A percentile compares a stretch with the other conserved stretches of the same genome.
Conservation (phyloP, 92 coral and sea anemone species). For the Chrysogorgia sp. region DNA sequence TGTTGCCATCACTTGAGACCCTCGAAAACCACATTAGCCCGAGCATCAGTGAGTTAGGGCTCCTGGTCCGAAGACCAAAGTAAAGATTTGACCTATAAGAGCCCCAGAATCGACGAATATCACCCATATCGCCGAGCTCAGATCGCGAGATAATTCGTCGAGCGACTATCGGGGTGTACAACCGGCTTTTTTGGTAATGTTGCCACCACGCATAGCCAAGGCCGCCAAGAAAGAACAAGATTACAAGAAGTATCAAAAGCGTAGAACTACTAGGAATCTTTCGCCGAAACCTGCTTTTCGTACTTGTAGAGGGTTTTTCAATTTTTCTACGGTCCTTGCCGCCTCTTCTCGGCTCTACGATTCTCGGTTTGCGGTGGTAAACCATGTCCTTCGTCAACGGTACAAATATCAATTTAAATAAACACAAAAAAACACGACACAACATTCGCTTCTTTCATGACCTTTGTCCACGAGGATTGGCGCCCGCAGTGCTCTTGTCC, state of each 20-base stretch:
- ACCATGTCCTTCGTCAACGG: conserved; percentile 7
- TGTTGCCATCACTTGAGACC: conserved; percentile 77
- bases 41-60: conserved; percentile 84
- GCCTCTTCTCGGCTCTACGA: neutral
- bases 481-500: too few relatives aligned
- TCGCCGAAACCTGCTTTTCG: conserved; percentile 33
- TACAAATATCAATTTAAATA: neutral
- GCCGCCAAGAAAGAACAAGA: neutral
- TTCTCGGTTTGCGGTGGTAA: conserved; percentile 1
- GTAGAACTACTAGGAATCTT: conserved; percentile 34
- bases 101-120: conserved; percentile 83
- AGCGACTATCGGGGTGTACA: conserved; percentile 79
- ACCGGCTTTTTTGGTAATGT: conserved; percentile 61
- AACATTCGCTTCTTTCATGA: too few relatives aligned
- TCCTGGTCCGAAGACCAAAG: conserved; percentile 95
- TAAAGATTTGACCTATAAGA: conserved; percentile 90
- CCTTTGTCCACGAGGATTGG: too few relatives aligned
- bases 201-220: conserved; percentile 68
- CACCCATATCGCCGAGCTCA: conserved; percentile 59
- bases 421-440: neutral
- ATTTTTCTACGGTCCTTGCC: neutral
- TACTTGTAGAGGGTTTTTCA: neutral
- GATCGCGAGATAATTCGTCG: conserved; percentile 73
- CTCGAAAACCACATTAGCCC: conserved; percentile 98
- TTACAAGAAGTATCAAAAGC: conserved; percentile 6